These are phyloP conservation scores for Notothenia rossii DNA, from an alignment of 2,113 vertebrate genomes.

Conservation along the genomic window DNA sequence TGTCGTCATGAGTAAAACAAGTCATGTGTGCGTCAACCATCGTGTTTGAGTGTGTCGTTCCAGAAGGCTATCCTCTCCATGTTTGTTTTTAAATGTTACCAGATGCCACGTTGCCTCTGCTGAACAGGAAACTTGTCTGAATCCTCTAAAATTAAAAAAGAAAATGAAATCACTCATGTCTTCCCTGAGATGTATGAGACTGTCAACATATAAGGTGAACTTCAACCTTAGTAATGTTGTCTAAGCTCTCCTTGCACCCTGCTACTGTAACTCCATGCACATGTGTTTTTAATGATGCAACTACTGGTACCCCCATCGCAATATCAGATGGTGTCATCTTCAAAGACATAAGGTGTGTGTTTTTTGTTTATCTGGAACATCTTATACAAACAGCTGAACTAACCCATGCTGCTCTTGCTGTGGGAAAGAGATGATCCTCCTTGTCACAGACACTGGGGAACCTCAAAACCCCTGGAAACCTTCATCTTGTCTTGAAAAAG, in stretches of 20 bases:
- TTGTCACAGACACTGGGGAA: conserved; percentile 47
- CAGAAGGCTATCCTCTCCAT: conserved; percentile 28
- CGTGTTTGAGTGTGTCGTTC: conserved; percentile 26
- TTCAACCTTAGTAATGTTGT: conserved; percentile 50
- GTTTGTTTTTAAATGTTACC: conserved; percentile 32
- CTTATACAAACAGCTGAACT: conserved; percentile 77
- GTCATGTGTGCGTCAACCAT: conserved; percentile 8
- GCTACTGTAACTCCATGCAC: conserved; percentile 69
- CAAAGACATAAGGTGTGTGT: conserved; percentile 75
- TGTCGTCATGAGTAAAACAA: conserved; percentile 33
- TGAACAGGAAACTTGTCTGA: neutral
- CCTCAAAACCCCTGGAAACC: conserved; percentile 13
- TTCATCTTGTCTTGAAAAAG: conserved; percentile 45
- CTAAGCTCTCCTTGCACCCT: conserved; percentile 52
- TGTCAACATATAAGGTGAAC: conserved; percentile 21
- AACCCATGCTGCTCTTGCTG: conserved; percentile 66
- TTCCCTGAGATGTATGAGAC: neutral
- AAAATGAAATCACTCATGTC: too few species aligned
- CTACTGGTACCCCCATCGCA: conserved; percentile 37
- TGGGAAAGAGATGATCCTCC: conserved; percentile 65
- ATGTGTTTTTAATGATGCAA: conserved; percentile 78
- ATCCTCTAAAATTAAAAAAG: neutral
- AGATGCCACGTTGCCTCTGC: too few species aligned
- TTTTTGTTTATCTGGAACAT: conserved; percentile 62
- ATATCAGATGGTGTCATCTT: conserved; percentile 79